These are phyloP conservation scores for Pseudochromis fuscus DNA, from an alignment of 2,797 vertebrate species.

Conservation along the genomic window DNA sequence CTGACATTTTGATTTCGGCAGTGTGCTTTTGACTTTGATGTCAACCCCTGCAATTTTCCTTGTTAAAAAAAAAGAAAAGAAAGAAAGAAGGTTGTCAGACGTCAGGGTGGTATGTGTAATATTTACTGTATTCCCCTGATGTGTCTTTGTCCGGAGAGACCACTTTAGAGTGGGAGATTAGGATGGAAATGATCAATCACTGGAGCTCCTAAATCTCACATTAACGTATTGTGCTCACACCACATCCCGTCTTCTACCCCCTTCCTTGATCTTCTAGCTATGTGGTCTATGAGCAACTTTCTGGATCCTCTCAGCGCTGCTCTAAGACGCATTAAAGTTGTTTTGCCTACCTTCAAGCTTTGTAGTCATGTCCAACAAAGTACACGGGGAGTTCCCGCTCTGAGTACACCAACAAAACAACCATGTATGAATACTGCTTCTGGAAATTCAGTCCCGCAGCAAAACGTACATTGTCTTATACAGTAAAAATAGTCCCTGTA, in stretches of 20 bases:
- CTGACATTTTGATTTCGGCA: conserved; percentile 85
- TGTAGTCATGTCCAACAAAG: conserved; percentile 61
- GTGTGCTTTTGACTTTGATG: conserved; percentile 83
- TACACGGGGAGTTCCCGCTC: conserved; percentile 67
- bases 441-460: conserved; percentile 28
- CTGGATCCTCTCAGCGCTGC: conserved; percentile 36
- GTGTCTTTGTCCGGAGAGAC: conserved; percentile 55
- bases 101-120: conserved; percentile 71
- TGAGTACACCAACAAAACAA: conserved; percentile 52
- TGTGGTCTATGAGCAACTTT: conserved; percentile 48
- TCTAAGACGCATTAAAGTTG: conserved; percentile 43
- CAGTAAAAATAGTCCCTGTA: conserved; percentile 14
- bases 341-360: conserved; percentile 56
- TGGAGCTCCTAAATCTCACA: conserved; percentile 31
- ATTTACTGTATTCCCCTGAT: conserved; percentile 72
- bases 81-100: conserved; percentile 64
- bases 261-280: conserved; percentile 52
- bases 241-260: conserved; percentile 48
- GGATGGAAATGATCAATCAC: conserved; percentile 65
- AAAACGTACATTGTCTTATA: conserved; percentile 23
- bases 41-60: conserved; percentile 82
- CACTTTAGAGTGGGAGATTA: conserved; percentile 56
- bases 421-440: conserved; percentile 25
- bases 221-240: conserved; percentile 48
- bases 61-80: conserved; percentile 48